Evolutionary conservation across 37 sponge, comb jelly and placozoan genomes (phyloP).

Genomic region (Beroe ovata): DNA sequence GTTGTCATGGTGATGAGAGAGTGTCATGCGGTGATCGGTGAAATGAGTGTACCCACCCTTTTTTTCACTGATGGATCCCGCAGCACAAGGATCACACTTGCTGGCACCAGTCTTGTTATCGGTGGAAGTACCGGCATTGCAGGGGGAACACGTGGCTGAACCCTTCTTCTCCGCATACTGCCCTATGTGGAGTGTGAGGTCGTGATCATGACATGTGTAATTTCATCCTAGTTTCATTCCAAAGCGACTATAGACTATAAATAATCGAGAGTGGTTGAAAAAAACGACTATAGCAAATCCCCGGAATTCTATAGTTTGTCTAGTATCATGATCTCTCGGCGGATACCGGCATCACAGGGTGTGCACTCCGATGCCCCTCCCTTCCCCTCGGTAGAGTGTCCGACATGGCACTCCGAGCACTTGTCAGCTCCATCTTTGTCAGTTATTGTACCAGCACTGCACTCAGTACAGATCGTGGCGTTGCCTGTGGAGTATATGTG

Average conservation of each 20-base stretch:
- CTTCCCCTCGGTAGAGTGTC: background rate
- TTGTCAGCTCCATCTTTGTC: background rate
- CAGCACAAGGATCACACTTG: background rate
- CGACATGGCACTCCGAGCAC: background rate
- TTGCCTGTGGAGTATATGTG: no score
- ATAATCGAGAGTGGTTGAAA: background rate
- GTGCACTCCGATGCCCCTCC: background rate
- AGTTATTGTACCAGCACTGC: background rate
- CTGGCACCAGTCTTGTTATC: conserved; percentile 9
- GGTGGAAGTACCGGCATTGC: background rate
- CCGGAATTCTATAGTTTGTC: no score
- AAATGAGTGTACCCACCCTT: no score
- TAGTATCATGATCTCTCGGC: no score
- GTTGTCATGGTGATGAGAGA: no score
- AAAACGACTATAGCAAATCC: no score
- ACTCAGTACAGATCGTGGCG: background rate
- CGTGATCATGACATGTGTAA: no score
- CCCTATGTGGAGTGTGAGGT: background rate
- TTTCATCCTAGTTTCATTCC: no score
- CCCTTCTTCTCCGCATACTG: background rate
- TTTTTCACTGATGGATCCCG: background rate
- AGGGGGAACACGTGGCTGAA: background rate
- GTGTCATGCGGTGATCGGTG: no score
- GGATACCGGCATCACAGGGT: background rate
- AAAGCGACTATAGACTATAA: no score